A percentile compares a stretch with the other conserved stretches of the same genome.
These are phyloP conservation scores for Wiebesia pumilae DNA, from an alignment of 1,140 invertebrate species.

Conservation along the genomic window DNA sequence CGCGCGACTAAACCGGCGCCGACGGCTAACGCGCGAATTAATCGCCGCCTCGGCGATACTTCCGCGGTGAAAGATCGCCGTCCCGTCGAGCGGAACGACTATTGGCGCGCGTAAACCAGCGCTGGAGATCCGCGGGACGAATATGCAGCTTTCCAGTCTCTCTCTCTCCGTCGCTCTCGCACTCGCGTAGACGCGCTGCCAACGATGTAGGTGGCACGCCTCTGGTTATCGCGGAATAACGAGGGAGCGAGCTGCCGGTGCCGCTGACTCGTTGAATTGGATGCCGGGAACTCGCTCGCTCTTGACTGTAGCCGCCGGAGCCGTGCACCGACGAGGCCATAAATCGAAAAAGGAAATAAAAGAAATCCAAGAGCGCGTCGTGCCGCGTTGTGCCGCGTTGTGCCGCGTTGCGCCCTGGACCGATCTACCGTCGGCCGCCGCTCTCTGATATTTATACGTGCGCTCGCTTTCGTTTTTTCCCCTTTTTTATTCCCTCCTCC, in stretches of 20 bases:
- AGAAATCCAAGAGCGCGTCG: conserved; percentile 43
- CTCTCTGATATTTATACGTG: conserved; percentile 56
- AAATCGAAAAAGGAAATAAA: conserved; percentile 65
- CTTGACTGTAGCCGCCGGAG: conserved; percentile 2
- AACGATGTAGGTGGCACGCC: conserved; percentile 36
- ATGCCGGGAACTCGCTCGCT: not conserved
- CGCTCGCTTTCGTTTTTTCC: conserved; percentile 7
- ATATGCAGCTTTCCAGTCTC: not conserved
- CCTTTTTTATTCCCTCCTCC: conserved; percentile 2
- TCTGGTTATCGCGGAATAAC: conserved; percentile 55
- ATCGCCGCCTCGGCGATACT: no score
- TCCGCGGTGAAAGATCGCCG: no score
- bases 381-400: conserved; percentile 45
- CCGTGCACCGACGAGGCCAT: conserved; percentile 55
- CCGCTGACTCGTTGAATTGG: not conserved
- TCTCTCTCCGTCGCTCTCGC: not conserved
- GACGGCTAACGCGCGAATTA: no score
- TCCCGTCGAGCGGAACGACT: no score
- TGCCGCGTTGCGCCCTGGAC: conserved; percentile 25
- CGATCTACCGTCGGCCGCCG: conserved; percentile 50
- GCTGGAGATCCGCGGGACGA: not conserved
- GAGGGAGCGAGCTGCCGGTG: conserved; percentile 33
- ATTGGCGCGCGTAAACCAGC: no score
- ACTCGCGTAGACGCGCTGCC: not conserved
- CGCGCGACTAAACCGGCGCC: no score